phyloP scores from a whole-genome alignment of 2,888 invertebrate species.

The Dendrolimus houi region DNA sequence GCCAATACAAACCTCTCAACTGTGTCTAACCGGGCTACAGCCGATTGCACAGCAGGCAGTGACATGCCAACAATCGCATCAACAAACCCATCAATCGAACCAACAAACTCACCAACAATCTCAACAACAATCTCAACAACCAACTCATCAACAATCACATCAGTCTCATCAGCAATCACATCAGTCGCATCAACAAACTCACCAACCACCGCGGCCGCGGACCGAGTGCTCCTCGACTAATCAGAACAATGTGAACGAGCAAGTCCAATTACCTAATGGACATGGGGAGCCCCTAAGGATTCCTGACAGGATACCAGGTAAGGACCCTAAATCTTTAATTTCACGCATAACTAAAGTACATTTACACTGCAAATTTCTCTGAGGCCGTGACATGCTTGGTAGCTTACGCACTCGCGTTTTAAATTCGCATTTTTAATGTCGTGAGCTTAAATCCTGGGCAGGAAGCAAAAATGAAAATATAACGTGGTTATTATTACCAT shows the following conservation, averaged over 20 bases:
- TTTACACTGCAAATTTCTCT: too few relatives aligned
- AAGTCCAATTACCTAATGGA: conserved; percentile 44
- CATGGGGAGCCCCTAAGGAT: conserved; percentile 53
- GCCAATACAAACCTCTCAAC: conserved; percentile 59
- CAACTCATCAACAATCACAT: background rate
- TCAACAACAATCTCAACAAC: background rate
- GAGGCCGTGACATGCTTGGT: too few relatives aligned
- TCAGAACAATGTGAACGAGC: conserved; percentile 61
- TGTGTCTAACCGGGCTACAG: conserved; percentile 46
- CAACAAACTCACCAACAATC: background rate
- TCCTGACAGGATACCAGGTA: conserved; percentile 36
- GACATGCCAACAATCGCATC: background rate
- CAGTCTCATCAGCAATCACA: conserved; percentile 15
- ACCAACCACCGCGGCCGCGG: conserved; percentile 30
- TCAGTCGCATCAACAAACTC: conserved; percentile 22
- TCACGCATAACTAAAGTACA: too few relatives aligned
- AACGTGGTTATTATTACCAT: too few relatives aligned
- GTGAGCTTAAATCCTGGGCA: too few relatives aligned
- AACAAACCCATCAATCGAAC: background rate
- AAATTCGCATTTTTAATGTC: too few relatives aligned
- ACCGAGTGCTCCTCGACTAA: conserved; percentile 46
- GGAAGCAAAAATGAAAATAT: too few relatives aligned
- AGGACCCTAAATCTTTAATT: background rate
- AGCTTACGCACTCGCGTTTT: too few relatives aligned
- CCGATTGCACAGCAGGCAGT: conserved; percentile 27